Base-by-base conservation (phyloP, 2,113 vertebrate genomes). In the Perca fluviatilis region DNA sequence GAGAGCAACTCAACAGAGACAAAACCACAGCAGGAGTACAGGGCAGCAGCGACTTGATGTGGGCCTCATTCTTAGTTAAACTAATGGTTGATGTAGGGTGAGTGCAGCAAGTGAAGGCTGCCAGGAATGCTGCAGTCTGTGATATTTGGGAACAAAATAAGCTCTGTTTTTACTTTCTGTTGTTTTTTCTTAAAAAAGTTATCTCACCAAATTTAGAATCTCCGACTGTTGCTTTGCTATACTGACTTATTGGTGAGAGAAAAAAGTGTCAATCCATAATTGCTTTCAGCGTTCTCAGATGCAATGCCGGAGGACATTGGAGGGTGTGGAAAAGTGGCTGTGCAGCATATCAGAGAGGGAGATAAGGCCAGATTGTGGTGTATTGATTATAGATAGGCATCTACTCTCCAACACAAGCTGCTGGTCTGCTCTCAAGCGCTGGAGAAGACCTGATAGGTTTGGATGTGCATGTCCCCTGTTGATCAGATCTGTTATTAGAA, bases 321-420 rank as follows among this genome's bases (percentile, higher is more conserved):
- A 87, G 83, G 76, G 80, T 87, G 86, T 84, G 83, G 79, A 91
- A 83, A 92, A 90, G 86, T 87, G 85, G 82, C 89, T 90, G 88
- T 80, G 54, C 86, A 83, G 87, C 85, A 82, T 90, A 90, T 94
- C 89, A 90, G 86, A 79, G 71, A 18, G 51, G 33, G 43, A 91
- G 92, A 95, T 93, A 90, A 92, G 87, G 79, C 82, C 87, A 93
- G 92, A 92, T 93, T 87, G 91, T 89, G 82, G 64, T 51, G 88
- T 93, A 94, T 94, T 80, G 93, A 94, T 95, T 93, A 73, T 84
- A 93, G 93, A 93, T 94, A 91, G 85, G 61, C 80, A 93, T 92
- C 93, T 93, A 71, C 86, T 90, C 86, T 90, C 88, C 63, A 84
- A 88, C 88, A 83, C 80, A 84, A 86, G 85, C 87, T 79, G 88